A percentile compares a stretch with the other conserved stretches of the same genome.
These are phyloP conservation scores for Ectropis grisescens DNA, from an alignment of 1,140 invertebrate species.

Conservation along the genomic window DNA sequence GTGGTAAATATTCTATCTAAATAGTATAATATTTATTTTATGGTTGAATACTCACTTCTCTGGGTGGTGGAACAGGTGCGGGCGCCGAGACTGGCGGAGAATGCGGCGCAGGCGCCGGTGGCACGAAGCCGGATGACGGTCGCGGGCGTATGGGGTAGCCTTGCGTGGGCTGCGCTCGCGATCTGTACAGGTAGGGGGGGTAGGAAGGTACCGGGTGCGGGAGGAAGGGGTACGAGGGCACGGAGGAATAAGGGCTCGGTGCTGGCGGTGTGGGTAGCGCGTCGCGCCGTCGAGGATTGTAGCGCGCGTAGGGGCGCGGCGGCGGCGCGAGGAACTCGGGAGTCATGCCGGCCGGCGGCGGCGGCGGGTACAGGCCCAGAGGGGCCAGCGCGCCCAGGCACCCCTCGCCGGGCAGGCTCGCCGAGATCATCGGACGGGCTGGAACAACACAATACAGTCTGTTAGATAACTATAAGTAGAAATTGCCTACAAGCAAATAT, in stretches of 20 bases:
- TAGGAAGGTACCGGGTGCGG: constrained; percentile 36
- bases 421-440: constrained; percentile 68
- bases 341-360: constrained; percentile 43
- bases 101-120: constrained; percentile 41
- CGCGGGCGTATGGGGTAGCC: constrained; percentile 38
- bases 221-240: constrained; percentile 49
- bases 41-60: constrained; percentile 41
- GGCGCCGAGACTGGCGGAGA: constrained; percentile 40
- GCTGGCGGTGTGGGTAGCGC: constrained; percentile 26
- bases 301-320: constrained; percentile 58
- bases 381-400: constrained; percentile 54
- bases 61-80: constrained; percentile 31
- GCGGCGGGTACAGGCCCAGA: constrained; percentile 46
- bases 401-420: constrained; percentile 65
- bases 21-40: too few species aligned
- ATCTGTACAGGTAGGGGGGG: constrained; percentile 37
- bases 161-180: constrained; percentile 31
- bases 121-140: constrained; percentile 47
- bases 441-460: constrained; percentile 19
- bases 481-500: too few species aligned
- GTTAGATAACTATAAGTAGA: too few species aligned
- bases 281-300: constrained; percentile 39
- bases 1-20: too few species aligned
- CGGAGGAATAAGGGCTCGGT: constrained; percentile 34
- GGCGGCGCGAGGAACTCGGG: constrained; percentile 63